Evolutionary conservation across 2,797 vertebrate species (phyloP).

Genomic region (Columba guinea): DNA sequence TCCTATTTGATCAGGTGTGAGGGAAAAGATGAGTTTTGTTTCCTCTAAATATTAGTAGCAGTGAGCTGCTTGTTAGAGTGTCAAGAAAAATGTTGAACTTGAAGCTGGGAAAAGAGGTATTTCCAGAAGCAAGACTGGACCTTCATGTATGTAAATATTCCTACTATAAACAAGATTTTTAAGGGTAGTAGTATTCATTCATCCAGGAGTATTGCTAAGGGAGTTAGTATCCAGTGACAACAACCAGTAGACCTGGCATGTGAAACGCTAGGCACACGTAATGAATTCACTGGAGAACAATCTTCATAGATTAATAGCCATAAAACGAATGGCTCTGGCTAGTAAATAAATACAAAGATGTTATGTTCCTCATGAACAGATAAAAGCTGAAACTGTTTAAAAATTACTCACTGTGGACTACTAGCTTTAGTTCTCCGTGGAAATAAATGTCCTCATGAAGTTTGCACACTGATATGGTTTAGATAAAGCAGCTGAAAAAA

Average conservation of each 20-base stretch:
- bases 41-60: background rate
- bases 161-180: background rate
- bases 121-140: background rate
- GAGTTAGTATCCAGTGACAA: background rate
- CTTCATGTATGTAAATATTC: background rate
- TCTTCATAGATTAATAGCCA: background rate
- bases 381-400: background rate
- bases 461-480: background rate
- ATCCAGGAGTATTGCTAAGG: background rate
- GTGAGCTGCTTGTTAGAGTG: background rate
- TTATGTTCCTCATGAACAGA: background rate
- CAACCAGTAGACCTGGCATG: background rate
- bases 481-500: background rate
- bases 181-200: background rate
- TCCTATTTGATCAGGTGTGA: background rate
- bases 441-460: background rate
- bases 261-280: background rate
- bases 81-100: background rate
- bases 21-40: background rate
- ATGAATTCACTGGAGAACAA: slow-evolving; percentile 14
- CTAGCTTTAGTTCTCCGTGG: background rate
- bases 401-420: background rate
- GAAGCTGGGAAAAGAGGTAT: background rate
- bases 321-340: slow-evolving; percentile 2
- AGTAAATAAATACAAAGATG: background rate